Conservation (phyloP, 2,888 invertebrate genomes). For the Calliphora vomitoria region DNA sequence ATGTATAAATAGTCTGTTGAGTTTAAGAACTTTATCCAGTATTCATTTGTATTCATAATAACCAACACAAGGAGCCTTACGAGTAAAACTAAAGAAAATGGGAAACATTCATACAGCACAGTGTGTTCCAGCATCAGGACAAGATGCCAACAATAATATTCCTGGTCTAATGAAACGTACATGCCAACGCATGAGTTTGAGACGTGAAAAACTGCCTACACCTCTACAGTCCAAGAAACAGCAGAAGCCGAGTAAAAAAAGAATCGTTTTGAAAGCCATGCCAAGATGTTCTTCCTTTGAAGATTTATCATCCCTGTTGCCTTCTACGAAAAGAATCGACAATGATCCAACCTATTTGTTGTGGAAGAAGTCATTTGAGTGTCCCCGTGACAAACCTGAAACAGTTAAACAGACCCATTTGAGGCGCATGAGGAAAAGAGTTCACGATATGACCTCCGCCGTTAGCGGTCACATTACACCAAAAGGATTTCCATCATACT, state of each 20-base stretch:
- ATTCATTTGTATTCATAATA: constrained; percentile 7
- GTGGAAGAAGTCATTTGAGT: constrained; percentile 50
- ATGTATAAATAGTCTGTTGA: constrained; percentile 18
- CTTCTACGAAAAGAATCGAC: constrained; percentile 15
- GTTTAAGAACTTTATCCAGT: constrained; percentile 3
- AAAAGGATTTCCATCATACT: constrained; percentile 38
- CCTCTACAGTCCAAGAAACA: not conserved
- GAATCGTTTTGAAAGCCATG: constrained; percentile 8
- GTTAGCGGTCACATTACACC: constrained; percentile 56
- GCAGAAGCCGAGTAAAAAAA: not conserved
- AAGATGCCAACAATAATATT: constrained; percentile 30
- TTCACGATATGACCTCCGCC: constrained; percentile 52
- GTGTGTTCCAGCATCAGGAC: constrained; percentile 4
- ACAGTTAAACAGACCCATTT: constrained; percentile 14
- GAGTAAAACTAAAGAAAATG: constrained; percentile 29
- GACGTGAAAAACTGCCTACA: not conserved
- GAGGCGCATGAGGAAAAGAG: constrained; percentile 36
- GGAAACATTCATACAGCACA: constrained; percentile 42
- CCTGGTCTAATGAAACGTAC: constrained; percentile 37
- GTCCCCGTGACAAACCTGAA: constrained; percentile 6
- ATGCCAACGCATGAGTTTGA: constrained; percentile 41
- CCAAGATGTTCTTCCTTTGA: constrained; percentile 50
- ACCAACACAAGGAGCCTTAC: constrained; percentile 1
- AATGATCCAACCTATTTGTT: constrained; percentile 41
- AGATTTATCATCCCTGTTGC: constrained; percentile 7